A percentile compares a stretch with the other conserved stretches of the same genome.
Conservation (phyloP, 2,113 vertebrate species). For the Rhineura floridana region DNA sequence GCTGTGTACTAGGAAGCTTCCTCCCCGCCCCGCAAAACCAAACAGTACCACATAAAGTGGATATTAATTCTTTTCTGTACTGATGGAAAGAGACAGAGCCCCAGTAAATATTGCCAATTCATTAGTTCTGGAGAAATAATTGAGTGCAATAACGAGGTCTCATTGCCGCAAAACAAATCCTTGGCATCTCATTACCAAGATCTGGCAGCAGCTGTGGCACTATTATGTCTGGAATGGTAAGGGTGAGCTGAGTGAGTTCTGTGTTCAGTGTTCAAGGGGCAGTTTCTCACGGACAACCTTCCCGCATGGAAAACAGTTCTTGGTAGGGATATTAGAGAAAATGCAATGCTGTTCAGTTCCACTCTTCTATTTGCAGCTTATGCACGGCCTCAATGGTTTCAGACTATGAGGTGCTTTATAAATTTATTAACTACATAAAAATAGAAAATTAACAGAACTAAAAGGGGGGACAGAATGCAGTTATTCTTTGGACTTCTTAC, state of each 20-base stretch:
- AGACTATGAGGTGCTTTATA: too few relatives aligned
- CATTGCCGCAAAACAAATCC: background rate
- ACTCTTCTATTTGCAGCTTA: too few relatives aligned
- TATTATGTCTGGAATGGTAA: background rate
- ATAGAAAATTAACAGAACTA: too few relatives aligned
- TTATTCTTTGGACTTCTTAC: too few relatives aligned
- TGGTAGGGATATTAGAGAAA: background rate
- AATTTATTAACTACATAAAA: too few relatives aligned
- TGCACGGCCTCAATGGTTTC: too few relatives aligned
- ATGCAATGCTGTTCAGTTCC: too few relatives aligned
- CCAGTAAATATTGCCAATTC: conserved; percentile 9
- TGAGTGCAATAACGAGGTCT: background rate
- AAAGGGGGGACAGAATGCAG: too few relatives aligned
- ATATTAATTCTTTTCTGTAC: conserved; percentile 1
- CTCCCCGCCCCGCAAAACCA: background rate
- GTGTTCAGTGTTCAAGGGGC: background rate
- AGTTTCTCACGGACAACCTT: background rate
- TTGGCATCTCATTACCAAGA: background rate
- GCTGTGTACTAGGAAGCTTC: background rate
- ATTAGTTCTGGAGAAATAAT: conserved; percentile 20
- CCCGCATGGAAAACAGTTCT: background rate
- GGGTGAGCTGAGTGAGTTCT: too few relatives aligned
- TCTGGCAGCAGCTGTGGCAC: background rate
- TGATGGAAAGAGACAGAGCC: background rate
- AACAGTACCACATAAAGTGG: background rate